Conservation (phyloP, 2,113 vertebrate species). For the cat (Felis catus) region F.catus_Fca126_mat1.0 CM031424.1:23639501-23640000, state of each 20-base stretch:
- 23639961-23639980: not conserved
- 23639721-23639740: not conserved
- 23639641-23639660: not conserved
- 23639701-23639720: not conserved
- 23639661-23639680: not conserved
- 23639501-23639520: constrained; percentile 35
- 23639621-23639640: constrained; percentile 1
- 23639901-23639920: not conserved
- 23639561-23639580: not conserved
- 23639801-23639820: not conserved
- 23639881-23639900: not conserved
- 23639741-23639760: not conserved
- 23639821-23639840: constrained; percentile 18
- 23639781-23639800: not conserved
- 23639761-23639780: not conserved
- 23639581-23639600: not conserved
- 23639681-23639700: not conserved
- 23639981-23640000: not conserved
- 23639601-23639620: not conserved
- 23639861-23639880: not conserved
- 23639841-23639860: constrained; percentile 1
- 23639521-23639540: not conserved
- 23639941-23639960: not conserved
- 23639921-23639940: not conserved
- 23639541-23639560: not conserved